Evolutionary conservation across 2,113 vertebrate species (phyloP), one percentile per base, ranked within the genome.

Genomic region (Pangasianodon hypophthalmus): DNA sequence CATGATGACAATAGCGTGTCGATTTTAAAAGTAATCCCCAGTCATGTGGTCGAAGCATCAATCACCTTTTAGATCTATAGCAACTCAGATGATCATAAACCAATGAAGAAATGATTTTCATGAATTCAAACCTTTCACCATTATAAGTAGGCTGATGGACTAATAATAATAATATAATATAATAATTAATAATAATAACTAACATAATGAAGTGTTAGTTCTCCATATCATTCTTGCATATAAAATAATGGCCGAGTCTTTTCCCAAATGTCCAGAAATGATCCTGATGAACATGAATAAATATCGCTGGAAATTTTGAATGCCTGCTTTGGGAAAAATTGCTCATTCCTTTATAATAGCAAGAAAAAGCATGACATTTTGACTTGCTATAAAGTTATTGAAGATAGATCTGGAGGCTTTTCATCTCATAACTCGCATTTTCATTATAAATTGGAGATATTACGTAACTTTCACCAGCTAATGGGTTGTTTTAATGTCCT

Each of bases 401-500:
- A 91, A 86, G 82, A 60, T 86, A 82, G 83, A 67, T 60, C 80
- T 85, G 69, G 77, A 41, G 52, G 58, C 77, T 69, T 58, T 69
- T 91, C 79, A 89, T 87, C 86, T 82, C 85, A 18, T 69, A 82
- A 56, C 80, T 83, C 44, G 44, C n/a, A 83, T 48, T 86, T 91
- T 84, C 13, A 84, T 69, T 56, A 52, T 80, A 84, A 84, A 83
- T 88, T 75, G 52, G 58, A 37, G 54, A 86, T 62, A 64, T 89
- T 88, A 92, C 80, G 85, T 87, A 81, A 91, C 54, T 62, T 88
- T 85, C 62, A 41, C 84, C 41, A 83, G 32, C 82, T 90, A 93
- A 93, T 92, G 84, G 92, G 80, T 69, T 91, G 71, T 91, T 91
- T 91, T 88, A 90, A 86, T 91, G 84, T 80, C 81, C 58, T 91